Conservation (phyloP, 2,888 invertebrate species). For the Galeopsomyia nigrocyanea region DNA sequence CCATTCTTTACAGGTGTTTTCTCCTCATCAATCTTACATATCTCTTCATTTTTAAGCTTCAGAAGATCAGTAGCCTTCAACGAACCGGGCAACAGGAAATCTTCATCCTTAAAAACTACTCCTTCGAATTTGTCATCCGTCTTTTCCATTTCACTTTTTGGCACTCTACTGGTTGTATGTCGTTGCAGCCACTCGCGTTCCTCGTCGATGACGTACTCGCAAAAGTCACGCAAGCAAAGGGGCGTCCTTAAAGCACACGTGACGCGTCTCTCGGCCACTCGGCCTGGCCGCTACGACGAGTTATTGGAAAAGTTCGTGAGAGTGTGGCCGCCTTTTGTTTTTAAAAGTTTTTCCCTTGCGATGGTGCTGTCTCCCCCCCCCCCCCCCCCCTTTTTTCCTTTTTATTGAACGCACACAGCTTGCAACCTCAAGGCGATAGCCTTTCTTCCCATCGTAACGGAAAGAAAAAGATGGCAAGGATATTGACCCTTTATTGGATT, state of each 20-base stretch:
- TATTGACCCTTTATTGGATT: too few relatives aligned
- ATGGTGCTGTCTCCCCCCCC: too few relatives aligned
- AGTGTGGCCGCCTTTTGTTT: too few relatives aligned
- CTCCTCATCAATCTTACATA: too few relatives aligned
- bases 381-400: too few relatives aligned
- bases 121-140: background rate
- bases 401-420: too few relatives aligned
- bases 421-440: background rate
- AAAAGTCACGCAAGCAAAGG: conserved; percentile 72
- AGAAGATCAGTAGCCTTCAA: conserved; percentile 53
- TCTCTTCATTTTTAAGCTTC: too few relatives aligned
- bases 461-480: too few relatives aligned
- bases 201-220: conserved; percentile 71
- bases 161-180: conserved; percentile 48
- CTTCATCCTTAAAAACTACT: conserved; percentile 48
- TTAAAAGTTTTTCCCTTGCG: too few relatives aligned
- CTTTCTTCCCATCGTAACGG: background rate
- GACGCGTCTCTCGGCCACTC: conserved; percentile 8
- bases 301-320: conserved; percentile 26
- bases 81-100: conserved; percentile 59
- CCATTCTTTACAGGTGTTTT: too few relatives aligned
- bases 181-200: conserved; percentile 70
- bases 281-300: background rate
- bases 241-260: conserved; percentile 67
- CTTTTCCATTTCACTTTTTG: too few relatives aligned